These are phyloP conservation scores for Cephus rjabovi DNA, from an alignment of 2,888 invertebrate genomes.

Conservation along the genomic window DNA sequence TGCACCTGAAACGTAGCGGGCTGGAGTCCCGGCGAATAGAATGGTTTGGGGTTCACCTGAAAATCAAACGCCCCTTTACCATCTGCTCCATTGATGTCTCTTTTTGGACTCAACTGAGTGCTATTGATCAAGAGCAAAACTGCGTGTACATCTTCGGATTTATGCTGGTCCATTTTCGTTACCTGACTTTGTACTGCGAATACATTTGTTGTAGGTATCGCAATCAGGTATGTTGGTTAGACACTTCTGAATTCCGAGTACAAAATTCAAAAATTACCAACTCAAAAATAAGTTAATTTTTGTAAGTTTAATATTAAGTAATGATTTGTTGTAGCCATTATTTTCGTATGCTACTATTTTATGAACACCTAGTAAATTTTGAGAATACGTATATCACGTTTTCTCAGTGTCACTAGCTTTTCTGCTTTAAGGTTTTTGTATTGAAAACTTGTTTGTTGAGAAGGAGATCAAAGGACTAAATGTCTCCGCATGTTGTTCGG, in stretches of 20 bases:
- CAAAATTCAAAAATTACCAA: not conserved
- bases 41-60: slow-evolving; percentile 30
- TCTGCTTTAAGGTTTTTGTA: not conserved
- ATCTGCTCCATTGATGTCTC: slow-evolving; percentile 48
- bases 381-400: not conserved
- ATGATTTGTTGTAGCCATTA: no score
- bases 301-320: no score
- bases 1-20: slow-evolving; percentile 48
- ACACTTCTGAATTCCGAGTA: not conserved
- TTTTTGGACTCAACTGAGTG: slow-evolving; percentile 28
- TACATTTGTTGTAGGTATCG: not conserved
- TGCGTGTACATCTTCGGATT: slow-evolving; percentile 18
- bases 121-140: slow-evolving; percentile 41
- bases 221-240: not conserved
- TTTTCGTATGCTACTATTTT: no score
- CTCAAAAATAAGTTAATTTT: not conserved
- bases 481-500: not conserved
- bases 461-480: not conserved
- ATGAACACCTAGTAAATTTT: not conserved
- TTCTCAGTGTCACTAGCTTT: not conserved
- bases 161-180: not conserved
- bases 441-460: not conserved
- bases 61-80: slow-evolving; percentile 33
- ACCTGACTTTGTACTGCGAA: not conserved
- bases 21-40: slow-evolving; percentile 14